Conservation (phyloP, 2,888 invertebrate genomes). For the Stegophylla sp. region DNA sequence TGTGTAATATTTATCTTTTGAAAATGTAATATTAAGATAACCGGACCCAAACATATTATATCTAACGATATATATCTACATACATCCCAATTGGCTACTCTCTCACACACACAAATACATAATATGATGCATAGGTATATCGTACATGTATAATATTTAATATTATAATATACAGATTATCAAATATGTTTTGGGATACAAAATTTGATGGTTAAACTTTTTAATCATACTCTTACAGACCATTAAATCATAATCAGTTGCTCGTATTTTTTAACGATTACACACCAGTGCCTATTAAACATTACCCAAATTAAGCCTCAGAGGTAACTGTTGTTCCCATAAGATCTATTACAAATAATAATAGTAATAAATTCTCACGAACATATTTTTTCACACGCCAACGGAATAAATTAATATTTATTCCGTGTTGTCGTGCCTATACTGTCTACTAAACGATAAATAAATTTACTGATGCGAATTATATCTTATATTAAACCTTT, state of each 20-base stretch:
- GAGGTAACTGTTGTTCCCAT: neutral
- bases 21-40: neutral
- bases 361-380: neutral
- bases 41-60: neutral
- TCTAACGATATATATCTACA: too few species aligned
- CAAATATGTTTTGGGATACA: neutral
- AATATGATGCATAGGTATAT: neutral
- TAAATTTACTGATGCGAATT: too few species aligned
- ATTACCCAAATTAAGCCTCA: neutral
- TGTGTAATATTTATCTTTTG: slow-evolving; percentile 7
- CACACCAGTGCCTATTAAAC: neutral
- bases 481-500: too few species aligned
- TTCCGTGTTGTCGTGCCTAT: too few species aligned
- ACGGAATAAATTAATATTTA: neutral
- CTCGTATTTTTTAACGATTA: neutral
- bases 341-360: neutral
- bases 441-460: too few species aligned
- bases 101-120: neutral
- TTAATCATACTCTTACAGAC: neutral
- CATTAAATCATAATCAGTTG: neutral
- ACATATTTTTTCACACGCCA: neutral
- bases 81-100: too few species aligned
- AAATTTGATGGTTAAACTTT: slow-evolving; percentile 20
- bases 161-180: neutral
- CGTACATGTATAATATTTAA: neutral